Evolutionary conservation across 2,113 vertebrate species (phyloP).

Genomic region (Silurus meridionalis): DNA sequence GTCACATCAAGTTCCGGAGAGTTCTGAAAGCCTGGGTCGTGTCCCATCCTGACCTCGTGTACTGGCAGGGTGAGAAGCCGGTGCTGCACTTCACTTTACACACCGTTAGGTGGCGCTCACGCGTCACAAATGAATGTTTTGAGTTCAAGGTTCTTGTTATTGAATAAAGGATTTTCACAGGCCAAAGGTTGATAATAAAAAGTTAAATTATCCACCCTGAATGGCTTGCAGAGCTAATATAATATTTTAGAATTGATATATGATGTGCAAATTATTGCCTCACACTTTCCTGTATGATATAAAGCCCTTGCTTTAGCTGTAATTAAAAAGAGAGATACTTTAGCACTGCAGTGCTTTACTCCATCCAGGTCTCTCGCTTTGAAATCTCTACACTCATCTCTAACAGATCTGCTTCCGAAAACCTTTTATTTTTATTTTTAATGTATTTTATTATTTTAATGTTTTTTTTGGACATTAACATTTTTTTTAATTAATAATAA

Average conservation of each 20-base stretch:
- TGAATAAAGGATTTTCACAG: neutral
- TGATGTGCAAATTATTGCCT: neutral
- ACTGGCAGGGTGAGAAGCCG: constrained; percentile 90
- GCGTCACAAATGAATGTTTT: constrained; percentile 10
- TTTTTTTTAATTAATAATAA: too few relatives aligned
- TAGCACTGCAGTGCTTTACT: neutral
- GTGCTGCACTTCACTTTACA: neutral
- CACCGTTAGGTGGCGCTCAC: constrained; percentile 63
- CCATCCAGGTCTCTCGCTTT: neutral
- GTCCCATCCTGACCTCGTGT: constrained; percentile 94
- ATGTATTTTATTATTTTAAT: too few relatives aligned
- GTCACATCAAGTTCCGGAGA: constrained; percentile 92
- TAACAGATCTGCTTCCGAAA: neutral
- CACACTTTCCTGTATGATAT: neutral
- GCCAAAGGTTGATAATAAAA: neutral
- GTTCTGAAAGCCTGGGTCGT: constrained; percentile 98
- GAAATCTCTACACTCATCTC: neutral
- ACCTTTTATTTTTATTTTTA: too few relatives aligned
- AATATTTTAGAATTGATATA: neutral
- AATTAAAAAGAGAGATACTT: neutral
- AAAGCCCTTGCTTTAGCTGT: neutral
- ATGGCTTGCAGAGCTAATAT: neutral
- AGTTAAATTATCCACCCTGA: neutral
- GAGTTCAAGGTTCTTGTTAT: neutral
- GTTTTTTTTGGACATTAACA: too few relatives aligned